phyloP scores from a whole-genome alignment of 2,113 vertebrate species.

The Abramis brama region DNA sequence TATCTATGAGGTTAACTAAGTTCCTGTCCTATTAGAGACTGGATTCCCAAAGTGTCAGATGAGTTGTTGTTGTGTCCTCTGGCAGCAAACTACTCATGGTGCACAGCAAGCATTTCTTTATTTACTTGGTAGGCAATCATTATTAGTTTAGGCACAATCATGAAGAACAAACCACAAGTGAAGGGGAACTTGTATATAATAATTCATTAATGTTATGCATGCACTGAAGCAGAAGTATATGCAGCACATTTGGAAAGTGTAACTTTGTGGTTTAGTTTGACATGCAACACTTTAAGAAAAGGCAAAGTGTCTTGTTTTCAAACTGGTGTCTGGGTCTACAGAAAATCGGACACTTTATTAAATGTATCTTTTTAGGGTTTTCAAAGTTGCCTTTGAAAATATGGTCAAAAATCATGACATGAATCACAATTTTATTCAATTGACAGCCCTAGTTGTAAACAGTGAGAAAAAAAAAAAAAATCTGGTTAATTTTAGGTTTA shows the following conservation, averaged over 20 bases:
- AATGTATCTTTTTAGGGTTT: neutral
- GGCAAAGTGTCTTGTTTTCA: neutral
- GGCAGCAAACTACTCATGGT: neutral
- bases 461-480: neutral
- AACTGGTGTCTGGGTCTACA: no score
- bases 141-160: neutral
- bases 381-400: neutral
- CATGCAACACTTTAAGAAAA: neutral
- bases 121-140: neutral
- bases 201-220: neutral
- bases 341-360: no score
- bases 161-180: neutral
- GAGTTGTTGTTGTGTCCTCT: slow-evolving; percentile 21
- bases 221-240: neutral
- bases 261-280: neutral
- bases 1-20: slow-evolving; percentile 62
- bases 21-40: neutral
- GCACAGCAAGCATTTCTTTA: neutral
- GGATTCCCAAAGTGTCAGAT: slow-evolving; percentile 2
- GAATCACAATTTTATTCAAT: neutral
- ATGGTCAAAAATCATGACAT: no score
- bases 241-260: neutral
- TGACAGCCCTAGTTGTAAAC: neutral
- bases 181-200: neutral
- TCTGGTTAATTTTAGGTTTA: neutral